Conservation (phyloP, 1,140 invertebrate species). For the Vanessa atalanta region DNA sequence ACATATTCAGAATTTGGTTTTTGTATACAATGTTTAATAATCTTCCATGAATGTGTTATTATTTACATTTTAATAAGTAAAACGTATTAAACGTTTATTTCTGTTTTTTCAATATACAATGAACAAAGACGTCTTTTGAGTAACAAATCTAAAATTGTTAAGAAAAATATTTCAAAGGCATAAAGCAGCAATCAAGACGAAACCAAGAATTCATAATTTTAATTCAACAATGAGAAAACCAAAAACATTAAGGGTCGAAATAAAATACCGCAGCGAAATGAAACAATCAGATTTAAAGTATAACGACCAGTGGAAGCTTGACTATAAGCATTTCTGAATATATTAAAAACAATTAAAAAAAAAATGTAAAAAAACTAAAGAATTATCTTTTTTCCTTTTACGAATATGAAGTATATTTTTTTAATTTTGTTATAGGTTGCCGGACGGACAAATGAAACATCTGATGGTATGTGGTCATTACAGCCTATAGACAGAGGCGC, state of each 20-base stretch:
- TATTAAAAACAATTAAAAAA: too few species aligned
- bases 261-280: constrained; percentile 23
- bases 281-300: constrained; percentile 23
- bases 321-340: too few species aligned
- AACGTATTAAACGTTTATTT: not conserved
- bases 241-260: constrained; percentile 27
- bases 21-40: not conserved
- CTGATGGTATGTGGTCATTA: too few species aligned
- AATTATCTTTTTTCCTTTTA: too few species aligned
- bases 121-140: not conserved
- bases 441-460: too few species aligned
- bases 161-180: constrained; percentile 12
- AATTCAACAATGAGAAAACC: constrained; percentile 23
- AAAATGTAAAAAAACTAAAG: too few species aligned
- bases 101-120: not conserved
- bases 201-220: constrained; percentile 23
- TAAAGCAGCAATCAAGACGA: constrained; percentile 19
- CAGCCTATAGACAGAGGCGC: too few species aligned
- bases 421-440: too few species aligned
- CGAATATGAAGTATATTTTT: too few species aligned
- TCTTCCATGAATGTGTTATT: not conserved
- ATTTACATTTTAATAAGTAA: not conserved
- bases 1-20: not conserved
- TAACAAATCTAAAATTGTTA: constrained; percentile 1
- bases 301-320: constrained; percentile 1